phyloP scores from a whole-genome alignment of 2,113 vertebrate genomes.

The Aix galericulata region DNA sequence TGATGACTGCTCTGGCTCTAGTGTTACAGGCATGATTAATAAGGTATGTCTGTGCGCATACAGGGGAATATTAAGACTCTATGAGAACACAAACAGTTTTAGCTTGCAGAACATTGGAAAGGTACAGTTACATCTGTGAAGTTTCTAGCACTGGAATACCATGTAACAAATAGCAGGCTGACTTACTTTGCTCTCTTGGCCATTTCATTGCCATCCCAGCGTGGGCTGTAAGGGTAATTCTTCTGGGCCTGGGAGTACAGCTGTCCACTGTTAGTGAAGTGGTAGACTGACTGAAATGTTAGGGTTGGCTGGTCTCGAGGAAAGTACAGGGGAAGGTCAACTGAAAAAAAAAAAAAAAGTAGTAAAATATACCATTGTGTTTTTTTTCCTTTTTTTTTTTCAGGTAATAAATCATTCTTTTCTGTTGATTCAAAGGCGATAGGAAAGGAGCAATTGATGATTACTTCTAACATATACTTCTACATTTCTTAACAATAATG shows the following conservation, averaged over 20 bases:
- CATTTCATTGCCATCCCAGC: constrained; percentile 99
- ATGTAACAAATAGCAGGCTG: not conserved
- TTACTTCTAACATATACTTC: not conserved
- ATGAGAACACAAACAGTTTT: not conserved
- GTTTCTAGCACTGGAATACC: not conserved
- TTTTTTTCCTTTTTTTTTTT: not conserved
- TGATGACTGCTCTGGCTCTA: not conserved
- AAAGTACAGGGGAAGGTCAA: constrained; percentile 96
- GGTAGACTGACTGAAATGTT: constrained; percentile 97
- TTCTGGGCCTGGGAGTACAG: constrained; percentile 98
- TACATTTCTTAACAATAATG: not conserved
- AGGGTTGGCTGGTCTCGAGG: constrained; percentile 96
- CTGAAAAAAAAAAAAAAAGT: constrained; percentile 70
- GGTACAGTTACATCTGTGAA: not conserved
- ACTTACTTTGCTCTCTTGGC: constrained; percentile 99
- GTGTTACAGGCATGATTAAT: not conserved
- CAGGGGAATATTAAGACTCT: fast-evolving
- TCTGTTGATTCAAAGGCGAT: not conserved
- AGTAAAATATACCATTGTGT: not conserved
- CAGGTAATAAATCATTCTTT: not conserved
- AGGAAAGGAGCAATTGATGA: not conserved
- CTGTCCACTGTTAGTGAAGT: constrained; percentile 97
- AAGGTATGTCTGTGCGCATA: not conserved
- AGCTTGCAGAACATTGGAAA: not conserved
- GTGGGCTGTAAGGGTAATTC: constrained; percentile 97